phyloP scores from a whole-genome alignment of 2,888 invertebrate genomes.

The Danaus chrysippus region DNA sequence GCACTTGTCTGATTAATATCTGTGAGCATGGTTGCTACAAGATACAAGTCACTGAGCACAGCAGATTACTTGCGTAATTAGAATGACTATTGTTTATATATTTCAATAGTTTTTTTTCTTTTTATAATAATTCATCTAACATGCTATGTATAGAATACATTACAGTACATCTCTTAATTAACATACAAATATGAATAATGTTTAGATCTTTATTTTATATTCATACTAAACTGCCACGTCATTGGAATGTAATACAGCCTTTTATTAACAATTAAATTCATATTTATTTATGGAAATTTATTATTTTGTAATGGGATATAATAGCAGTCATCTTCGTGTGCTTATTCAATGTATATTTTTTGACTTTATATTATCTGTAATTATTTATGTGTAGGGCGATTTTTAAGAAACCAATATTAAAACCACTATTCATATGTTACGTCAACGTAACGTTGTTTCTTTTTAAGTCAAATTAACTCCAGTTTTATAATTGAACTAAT shows the following conservation, averaged over 20 bases:
- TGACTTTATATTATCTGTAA: neutral
- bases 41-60: constrained; percentile 44
- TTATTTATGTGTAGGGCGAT: too few relatives aligned
- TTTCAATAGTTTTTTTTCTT: constrained; percentile 28
- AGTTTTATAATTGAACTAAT: constrained; percentile 50
- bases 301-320: neutral
- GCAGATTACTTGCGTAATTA: constrained; percentile 55
- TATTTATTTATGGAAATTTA: constrained; percentile 5
- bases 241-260: neutral
- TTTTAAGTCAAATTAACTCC: too few relatives aligned
- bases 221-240: constrained; percentile 6
- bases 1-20: constrained; percentile 13
- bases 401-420: too few relatives aligned
- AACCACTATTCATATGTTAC: too few relatives aligned
- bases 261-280: neutral
- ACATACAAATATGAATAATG: constrained; percentile 21
- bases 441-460: too few relatives aligned
- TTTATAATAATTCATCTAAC: neutral
- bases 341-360: neutral
- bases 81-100: constrained; percentile 61
- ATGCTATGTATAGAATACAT: neutral
- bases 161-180: constrained; percentile 8
- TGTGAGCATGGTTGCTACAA: constrained; percentile 13
- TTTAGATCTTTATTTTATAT: neutral
- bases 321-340: neutral